Conservation (phyloP, 1,140 invertebrate genomes). For the Pseudomyrmex concolor region DNA sequence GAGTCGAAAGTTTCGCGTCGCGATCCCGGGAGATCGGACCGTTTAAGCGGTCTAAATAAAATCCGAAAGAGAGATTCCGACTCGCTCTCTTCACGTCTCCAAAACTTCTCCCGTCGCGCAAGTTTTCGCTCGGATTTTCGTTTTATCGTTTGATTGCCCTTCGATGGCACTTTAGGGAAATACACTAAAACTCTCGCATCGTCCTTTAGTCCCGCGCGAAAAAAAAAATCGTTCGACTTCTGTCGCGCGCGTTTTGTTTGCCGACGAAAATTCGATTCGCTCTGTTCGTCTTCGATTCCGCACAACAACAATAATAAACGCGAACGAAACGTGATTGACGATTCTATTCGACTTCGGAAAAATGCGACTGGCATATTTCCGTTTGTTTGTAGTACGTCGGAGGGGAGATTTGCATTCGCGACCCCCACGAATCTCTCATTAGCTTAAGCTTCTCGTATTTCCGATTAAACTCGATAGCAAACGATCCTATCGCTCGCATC, state of each 20-base stretch:
- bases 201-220: constrained; percentile 55
- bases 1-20: constrained; percentile 50
- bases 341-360: neutral
- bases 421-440: constrained; percentile 70
- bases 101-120: constrained; percentile 69
- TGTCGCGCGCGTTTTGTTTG: constrained; percentile 80
- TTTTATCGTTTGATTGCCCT: constrained; percentile 84
- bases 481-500: constrained; percentile 79
- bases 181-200: constrained; percentile 70
- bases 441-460: constrained; percentile 74
- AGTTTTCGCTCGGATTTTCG: constrained; percentile 71
- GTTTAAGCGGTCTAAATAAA: constrained; percentile 68
- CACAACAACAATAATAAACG: neutral
- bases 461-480: constrained; percentile 75
- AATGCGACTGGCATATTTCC: constrained; percentile 22
- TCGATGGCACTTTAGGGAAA: constrained; percentile 85
- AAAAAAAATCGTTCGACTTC: neutral
- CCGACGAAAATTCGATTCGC: constrained; percentile 76
- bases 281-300: neutral
- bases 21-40: constrained; percentile 31
- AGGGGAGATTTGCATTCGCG: constrained; percentile 55
- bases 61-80: constrained; percentile 60
- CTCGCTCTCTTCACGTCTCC: constrained; percentile 1
- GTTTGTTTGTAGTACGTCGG: constrained; percentile 44
- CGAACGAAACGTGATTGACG: constrained; percentile 8